Evolutionary conservation across 1,140 invertebrate genomes (phyloP).

Genomic region (Leptonema lineaticorne): DNA sequence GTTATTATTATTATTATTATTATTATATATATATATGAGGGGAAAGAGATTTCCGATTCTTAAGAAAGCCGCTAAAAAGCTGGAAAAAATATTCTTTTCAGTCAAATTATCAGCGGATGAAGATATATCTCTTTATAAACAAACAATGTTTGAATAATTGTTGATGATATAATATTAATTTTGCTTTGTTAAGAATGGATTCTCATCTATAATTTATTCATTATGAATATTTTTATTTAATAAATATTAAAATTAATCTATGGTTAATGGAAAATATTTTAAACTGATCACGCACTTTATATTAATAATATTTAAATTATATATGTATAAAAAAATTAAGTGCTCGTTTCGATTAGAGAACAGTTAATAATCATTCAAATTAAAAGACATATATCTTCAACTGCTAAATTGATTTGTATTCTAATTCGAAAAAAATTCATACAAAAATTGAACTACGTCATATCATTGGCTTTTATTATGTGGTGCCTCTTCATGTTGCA

Average conservation of each 20-base stretch:
- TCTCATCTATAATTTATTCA: not conserved
- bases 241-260: no score
- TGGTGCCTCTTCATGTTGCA: not conserved
- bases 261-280: no score
- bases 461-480: not conserved
- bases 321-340: no score
- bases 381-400: conserved; percentile 1
- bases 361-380: no score
- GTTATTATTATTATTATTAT: conserved; percentile 23
- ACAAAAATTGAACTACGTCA: not conserved
- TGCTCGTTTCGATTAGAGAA: no score
- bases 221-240: not conserved
- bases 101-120: conserved; percentile 10
- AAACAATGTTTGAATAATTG: not conserved
- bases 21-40: no score
- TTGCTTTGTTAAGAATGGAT: not conserved
- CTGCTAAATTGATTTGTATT: conserved; percentile 1
- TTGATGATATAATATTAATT: not conserved
- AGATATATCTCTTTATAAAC: conserved; percentile 13
- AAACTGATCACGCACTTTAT: no score
- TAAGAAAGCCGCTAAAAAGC: conserved; percentile 38
- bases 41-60: conserved; percentile 57
- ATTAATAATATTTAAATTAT: no score
- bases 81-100: conserved; percentile 34
- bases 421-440: conserved; percentile 4